Conservation (phyloP, 2,888 invertebrate species). For the Sceliomorpha sp. region DNA sequence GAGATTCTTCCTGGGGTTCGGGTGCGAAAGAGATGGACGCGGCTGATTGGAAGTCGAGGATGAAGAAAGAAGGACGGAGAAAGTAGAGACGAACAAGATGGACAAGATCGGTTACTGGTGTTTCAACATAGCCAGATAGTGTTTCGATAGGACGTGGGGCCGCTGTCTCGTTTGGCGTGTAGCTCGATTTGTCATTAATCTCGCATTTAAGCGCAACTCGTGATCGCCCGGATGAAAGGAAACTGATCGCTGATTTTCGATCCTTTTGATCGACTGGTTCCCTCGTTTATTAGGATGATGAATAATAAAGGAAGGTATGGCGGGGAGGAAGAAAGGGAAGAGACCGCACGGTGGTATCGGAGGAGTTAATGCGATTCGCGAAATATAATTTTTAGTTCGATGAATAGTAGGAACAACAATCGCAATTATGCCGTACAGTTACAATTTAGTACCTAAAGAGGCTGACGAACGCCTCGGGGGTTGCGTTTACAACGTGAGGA, state of each 20-base stretch:
- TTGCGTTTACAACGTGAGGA: too few relatives aligned
- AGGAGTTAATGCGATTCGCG: too few relatives aligned
- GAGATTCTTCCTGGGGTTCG: constrained; percentile 14
- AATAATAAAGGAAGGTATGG: constrained; percentile 19
- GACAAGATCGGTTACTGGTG: constrained; percentile 76
- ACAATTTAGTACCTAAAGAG: too few relatives aligned
- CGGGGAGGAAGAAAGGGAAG: too few relatives aligned
- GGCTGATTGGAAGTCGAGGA: background rate
- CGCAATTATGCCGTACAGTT: background rate
- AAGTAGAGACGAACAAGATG: constrained; percentile 66
- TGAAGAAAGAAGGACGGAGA: constrained; percentile 15
- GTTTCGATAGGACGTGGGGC: constrained; percentile 72
- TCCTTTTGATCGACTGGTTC: constrained; percentile 19
- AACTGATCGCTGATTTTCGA: constrained; percentile 52
- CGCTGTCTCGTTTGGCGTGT: constrained; percentile 74
- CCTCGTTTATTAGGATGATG: constrained; percentile 9
- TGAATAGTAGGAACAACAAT: too few relatives aligned
- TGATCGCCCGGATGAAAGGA: constrained; percentile 44
- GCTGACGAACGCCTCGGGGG: too few relatives aligned
- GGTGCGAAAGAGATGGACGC: constrained; percentile 29
- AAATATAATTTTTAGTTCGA: too few relatives aligned
- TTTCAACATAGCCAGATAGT: constrained; percentile 72
- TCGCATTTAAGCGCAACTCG: constrained; percentile 58
- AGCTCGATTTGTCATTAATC: constrained; percentile 67
- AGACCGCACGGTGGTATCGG: too few relatives aligned